Evolutionary conservation across 2,113 vertebrate genomes (phyloP).

Genomic region (Uria lomvia): DNA sequence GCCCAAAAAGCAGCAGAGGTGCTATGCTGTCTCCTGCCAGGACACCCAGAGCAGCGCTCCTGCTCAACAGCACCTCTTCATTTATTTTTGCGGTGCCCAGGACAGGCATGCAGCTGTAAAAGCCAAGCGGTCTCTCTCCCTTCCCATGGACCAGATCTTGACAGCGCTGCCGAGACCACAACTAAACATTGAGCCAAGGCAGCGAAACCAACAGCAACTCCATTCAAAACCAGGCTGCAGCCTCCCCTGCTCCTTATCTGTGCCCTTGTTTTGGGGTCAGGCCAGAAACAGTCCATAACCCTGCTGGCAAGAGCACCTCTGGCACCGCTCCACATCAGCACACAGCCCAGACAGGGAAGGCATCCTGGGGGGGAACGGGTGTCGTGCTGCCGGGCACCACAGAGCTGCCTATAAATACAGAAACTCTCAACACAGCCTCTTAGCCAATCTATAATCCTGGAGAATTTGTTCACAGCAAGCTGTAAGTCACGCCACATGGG

Average conservation of each 20-base stretch:
- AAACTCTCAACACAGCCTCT: not conserved
- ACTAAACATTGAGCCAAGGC: not conserved
- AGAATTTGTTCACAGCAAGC: not conserved
- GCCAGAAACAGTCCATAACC: not conserved
- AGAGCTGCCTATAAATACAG: not conserved
- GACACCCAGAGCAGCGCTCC: not conserved
- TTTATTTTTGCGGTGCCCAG: not conserved
- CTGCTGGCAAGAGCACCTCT: not conserved
- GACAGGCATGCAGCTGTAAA: not conserved
- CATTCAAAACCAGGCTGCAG: not conserved
- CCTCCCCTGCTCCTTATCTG: not conserved
- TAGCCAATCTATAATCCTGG: not conserved
- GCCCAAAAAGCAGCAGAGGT: not conserved
- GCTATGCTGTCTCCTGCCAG: not conserved
- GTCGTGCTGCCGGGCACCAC: not conserved
- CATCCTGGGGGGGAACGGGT: not conserved
- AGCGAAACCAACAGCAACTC: not conserved
- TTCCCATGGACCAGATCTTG: not conserved
- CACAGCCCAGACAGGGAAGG: not conserved
- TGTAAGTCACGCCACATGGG: fast-evolving
- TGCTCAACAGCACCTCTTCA: not conserved
- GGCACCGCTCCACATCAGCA: not conserved
- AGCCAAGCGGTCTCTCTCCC: not conserved
- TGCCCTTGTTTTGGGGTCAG: not conserved
- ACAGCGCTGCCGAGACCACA: not conserved